Conservation (phyloP, 2,797 vertebrate genomes). For the Anolis apletophallus region DNA sequence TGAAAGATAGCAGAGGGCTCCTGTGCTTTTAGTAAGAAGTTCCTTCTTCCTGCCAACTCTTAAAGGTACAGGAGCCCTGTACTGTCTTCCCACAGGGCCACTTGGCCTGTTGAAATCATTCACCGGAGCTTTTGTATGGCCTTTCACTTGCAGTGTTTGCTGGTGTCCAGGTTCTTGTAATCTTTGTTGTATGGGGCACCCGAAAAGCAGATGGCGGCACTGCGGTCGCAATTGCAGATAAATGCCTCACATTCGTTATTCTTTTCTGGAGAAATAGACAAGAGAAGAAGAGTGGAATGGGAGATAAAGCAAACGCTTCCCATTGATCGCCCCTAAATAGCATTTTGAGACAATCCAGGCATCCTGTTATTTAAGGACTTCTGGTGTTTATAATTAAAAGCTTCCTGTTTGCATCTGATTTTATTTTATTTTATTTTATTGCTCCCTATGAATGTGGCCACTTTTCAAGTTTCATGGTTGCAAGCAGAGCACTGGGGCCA, state of each 20-base stretch:
- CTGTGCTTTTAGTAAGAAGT: too few relatives aligned
- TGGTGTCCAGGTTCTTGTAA: constrained; percentile 44
- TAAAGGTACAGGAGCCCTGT: too few relatives aligned
- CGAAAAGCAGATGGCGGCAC: constrained; percentile 83
- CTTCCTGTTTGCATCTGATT: background rate
- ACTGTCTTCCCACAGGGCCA: too few relatives aligned
- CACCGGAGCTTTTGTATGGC: accelerated
- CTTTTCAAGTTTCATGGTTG: too few relatives aligned
- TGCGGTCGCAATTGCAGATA: constrained; percentile 85
- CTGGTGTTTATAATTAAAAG: background rate
- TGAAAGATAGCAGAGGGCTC: too few relatives aligned
- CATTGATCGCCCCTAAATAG: too few relatives aligned
- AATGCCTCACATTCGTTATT: constrained; percentile 78
- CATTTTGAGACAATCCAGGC: background rate
- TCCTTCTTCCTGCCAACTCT: too few relatives aligned
- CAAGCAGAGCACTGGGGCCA: too few relatives aligned
- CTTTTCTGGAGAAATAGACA: constrained; percentile 64
- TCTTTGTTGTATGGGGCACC: constrained; percentile 68
- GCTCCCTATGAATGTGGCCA: background rate
- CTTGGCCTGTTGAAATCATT: too few relatives aligned
- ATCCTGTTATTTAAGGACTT: background rate
- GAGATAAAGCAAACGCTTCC: background rate
- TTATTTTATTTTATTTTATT: background rate
- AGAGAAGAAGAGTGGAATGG: background rate
- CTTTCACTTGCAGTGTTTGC: constrained; percentile 57